Evolutionary conservation across 2,113 vertebrate genomes (phyloP).

Genomic region (Pelobates fuscus): DNA sequence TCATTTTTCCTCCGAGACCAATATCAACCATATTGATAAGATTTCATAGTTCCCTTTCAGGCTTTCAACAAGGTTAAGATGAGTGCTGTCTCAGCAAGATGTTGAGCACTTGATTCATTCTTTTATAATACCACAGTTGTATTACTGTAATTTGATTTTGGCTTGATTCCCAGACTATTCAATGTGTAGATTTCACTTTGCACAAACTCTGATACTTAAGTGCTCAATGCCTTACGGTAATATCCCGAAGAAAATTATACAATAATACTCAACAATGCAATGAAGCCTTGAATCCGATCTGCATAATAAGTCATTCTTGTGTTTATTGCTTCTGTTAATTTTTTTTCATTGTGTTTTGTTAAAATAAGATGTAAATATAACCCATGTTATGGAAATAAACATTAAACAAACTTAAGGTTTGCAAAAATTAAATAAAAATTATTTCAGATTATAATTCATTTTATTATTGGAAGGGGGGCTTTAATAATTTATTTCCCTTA

Average conservation of each 20-base stretch:
- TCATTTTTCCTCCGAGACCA: constrained; percentile 60
- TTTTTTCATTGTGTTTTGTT: constrained; percentile 21
- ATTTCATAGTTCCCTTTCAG: constrained; percentile 65
- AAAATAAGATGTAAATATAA: constrained; percentile 6
- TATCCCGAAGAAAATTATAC: constrained; percentile 37
- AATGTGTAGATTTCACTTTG: constrained; percentile 57
- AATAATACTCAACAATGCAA: constrained; percentile 8
- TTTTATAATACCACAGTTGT: constrained; percentile 67
- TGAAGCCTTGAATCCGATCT: constrained; percentile 40
- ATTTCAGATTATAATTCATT: too few relatives aligned
- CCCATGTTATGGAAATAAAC: too few relatives aligned
- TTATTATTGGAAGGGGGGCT: too few relatives aligned
- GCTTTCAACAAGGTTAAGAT: constrained; percentile 69
- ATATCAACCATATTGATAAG: constrained; percentile 68
- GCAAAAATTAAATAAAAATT: too few relatives aligned
- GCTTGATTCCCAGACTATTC: constrained; percentile 66
- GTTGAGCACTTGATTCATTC: constrained; percentile 67
- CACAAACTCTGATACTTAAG: constrained; percentile 52
- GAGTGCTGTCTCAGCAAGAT: constrained; percentile 72
- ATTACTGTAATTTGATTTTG: constrained; percentile 71
- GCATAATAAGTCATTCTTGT: constrained; percentile 26
- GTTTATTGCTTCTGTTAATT: constrained; percentile 48
- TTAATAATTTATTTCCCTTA: too few relatives aligned
- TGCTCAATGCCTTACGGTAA: constrained; percentile 57
- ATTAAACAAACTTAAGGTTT: too few relatives aligned